Base-by-base conservation (phyloP, 2,113 vertebrate genomes). In the Triplophysa tibetana region DNA sequence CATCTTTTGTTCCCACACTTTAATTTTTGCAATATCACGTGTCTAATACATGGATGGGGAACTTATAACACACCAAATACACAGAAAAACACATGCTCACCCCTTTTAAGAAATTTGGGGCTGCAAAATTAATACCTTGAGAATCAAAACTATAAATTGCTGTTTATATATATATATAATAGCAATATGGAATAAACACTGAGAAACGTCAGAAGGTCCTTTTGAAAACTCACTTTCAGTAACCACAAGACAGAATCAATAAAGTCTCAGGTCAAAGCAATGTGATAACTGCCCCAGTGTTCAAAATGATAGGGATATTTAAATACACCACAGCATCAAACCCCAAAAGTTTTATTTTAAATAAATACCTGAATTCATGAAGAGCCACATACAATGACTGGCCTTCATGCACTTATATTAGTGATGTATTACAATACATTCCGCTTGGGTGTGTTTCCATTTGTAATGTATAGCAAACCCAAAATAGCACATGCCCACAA, bases 91-190 rank as follows among this genome's bases (percentile, higher is more conserved):
- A 29, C 4, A 4, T 29, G 4, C 4, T 29, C 29, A 0, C 29
- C 0, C 29, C 29, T 4, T 29, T 3, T 29, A 3, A 29, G 2
- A 0, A 1, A 2, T 29, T 29, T 29, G 3, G 26, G 26, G 26
- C 26, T 29, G 3, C 26, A 29, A 29, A 29, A 29, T 3, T 29
- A 0, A 29, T 29, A 3, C 3, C 26, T 29, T 29, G 26, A 1
- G 4, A 52, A 12, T 16, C 12, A 52, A 13, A 17, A 16, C 2
- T 4, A 16, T 14, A 52, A 16, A 52, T 54, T 10, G 16, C 14
- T 69, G 67, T 69, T 50, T 69, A 26, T 7, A 50, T 69, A 50
- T 26, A 50, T 50, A 17, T 26, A n/a, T n/a, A n/a, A n/a, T n/a
- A n/a, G n/a, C n/a, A n/a, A n/a, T n/a, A n/a, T n/a, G 17, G 23